These are phyloP conservation scores for Lissocephala sabroskyi DNA, from an alignment of 2,888 invertebrate species.

Conservation along the genomic window DNA sequence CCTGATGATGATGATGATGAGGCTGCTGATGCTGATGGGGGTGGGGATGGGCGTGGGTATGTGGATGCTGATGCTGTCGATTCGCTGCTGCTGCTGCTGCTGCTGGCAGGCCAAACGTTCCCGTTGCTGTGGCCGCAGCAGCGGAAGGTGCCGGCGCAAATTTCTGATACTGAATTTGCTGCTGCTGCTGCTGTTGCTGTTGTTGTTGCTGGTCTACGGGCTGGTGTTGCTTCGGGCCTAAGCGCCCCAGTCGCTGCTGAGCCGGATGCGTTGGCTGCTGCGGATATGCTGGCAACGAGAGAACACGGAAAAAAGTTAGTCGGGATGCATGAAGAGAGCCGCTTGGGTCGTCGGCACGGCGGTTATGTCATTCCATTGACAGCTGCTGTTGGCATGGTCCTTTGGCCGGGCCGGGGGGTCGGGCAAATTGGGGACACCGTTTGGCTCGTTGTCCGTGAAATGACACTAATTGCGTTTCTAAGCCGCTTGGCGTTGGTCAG, in stretches of 20 bases:
- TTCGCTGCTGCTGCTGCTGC: conserved; percentile 26
- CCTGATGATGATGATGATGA: background rate
- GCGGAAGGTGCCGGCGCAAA: conserved; percentile 12
- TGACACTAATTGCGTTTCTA: conserved; percentile 18
- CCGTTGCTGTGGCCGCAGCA: conserved; percentile 21
- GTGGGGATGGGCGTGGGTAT: background rate
- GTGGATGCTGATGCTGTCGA: conserved; percentile 6
- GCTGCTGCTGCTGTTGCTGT: conserved; percentile 20
- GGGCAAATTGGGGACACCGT: conserved; percentile 16
- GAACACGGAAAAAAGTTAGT: background rate
- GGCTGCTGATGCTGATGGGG: conserved; percentile 15
- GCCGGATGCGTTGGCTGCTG: conserved; percentile 30
- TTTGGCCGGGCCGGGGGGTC: conserved; percentile 14
- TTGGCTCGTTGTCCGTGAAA: conserved; percentile 7
- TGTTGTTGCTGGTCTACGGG: conserved; percentile 19
- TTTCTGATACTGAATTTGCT: conserved; percentile 6
- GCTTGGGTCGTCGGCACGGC: background rate
- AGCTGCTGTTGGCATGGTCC: background rate
- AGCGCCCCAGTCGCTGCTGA: conserved; percentile 20
- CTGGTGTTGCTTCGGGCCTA: conserved; percentile 27
- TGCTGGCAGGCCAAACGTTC: conserved; percentile 18
- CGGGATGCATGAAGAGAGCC: background rate
- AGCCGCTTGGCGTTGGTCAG: no score
- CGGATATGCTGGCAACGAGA: conserved; percentile 44
- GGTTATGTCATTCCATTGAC: background rate